Base-by-base conservation (phyloP, 1,140 invertebrate species). In the Cotesia vestalis region DNA sequence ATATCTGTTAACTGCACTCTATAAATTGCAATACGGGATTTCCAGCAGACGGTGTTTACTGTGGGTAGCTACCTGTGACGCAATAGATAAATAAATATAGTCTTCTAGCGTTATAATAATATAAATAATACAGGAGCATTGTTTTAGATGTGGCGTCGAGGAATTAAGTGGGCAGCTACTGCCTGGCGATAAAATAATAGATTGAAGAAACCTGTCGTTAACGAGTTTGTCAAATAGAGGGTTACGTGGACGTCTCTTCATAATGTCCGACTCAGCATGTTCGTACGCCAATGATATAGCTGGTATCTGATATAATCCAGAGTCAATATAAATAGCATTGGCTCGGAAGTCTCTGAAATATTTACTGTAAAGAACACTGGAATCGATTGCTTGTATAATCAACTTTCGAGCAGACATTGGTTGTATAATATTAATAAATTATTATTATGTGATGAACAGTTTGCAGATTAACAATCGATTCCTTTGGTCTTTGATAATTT, bases 281-380 rank as follows among this genome's bases (percentile, higher is more conserved):
- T 99, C 98, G 89, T 99, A 99, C 79, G 98, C 98, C 84, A 99
- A 91, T 73, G 98, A 98, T 88, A 99, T 99, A 79, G 98, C 98
- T 81, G 98, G 98, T 80, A 98, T 92, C 95, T 96, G 90, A 83
- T 77, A 79, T 75, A 72, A 73, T 60, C 63, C 35, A 51, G 55
- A 20, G 14, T 69, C 46, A 40, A 40, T 60, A 20, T 61, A 51
- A 61, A 57, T 51, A 40, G 35, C 53, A 67, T 55, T 35, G 27
- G 38, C 6, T 38, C 69, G 5, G 14, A 53, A 6, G 4, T 53
- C 35, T 20, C 40, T 61, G 40, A 62, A 52, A 14, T 70, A 57
- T 59, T 69, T 4, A 38, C 40, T 61, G 57, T 20, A 38, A 60
- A 69, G n/a, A 52, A 35, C 3, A 36, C 27, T 52, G 12, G 40